These are phyloP conservation scores for Pristiophorus japonicus DNA, from an alignment of 2,113 vertebrate species.

Conservation along the genomic window DNA sequence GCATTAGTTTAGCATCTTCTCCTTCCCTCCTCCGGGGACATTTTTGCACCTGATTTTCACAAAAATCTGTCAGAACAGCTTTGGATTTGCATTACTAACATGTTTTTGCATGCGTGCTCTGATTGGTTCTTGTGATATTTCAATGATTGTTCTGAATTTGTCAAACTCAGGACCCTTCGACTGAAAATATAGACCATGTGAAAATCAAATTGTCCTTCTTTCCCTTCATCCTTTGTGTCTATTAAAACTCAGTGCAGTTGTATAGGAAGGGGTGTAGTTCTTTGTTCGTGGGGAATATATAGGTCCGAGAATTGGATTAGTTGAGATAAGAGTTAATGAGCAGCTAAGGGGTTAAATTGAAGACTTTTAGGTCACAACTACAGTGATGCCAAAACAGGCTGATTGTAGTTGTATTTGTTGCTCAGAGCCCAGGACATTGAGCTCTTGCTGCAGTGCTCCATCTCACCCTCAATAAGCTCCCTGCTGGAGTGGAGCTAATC, in stretches of 20 bases:
- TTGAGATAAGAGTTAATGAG: background rate
- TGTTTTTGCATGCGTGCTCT: background rate
- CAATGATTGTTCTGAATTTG: constrained; percentile 14
- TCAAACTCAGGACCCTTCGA: background rate
- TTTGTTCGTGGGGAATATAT: background rate
- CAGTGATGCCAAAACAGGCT: background rate
- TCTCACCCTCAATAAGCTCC: no score
- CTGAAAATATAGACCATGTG: no score
- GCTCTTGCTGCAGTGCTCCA: no score
- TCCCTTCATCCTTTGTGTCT: background rate
- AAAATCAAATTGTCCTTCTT: background rate
- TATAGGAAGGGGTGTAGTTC: background rate
- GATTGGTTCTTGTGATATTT: background rate
- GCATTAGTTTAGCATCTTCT: constrained; percentile 8
- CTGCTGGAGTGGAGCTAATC: no score
- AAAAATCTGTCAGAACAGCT: constrained; percentile 30
- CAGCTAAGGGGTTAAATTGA: background rate
- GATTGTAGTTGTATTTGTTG: background rate
- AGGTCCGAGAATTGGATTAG: background rate
- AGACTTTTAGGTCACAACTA: background rate
- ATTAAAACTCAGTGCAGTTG: background rate
- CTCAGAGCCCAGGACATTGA: no score
- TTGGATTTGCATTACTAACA: constrained; percentile 30
- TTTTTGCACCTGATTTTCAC: constrained; percentile 31
- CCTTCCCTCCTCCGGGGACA: background rate